Evolutionary conservation across 2,797 vertebrate species (phyloP).

Genomic region (Neoniphon sammara): DNA sequence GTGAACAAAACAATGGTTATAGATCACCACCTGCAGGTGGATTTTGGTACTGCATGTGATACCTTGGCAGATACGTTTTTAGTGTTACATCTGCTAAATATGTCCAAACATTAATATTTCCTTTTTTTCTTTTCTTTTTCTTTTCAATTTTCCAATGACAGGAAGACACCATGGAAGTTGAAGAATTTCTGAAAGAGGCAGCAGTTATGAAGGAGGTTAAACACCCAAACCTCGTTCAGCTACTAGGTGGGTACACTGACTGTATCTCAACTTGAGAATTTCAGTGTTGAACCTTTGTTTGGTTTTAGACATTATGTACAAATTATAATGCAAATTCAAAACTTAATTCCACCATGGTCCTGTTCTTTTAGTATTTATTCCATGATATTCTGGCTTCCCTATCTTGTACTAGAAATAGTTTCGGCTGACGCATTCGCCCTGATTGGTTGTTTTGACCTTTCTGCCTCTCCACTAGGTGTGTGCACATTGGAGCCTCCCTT

Average conservation of each 20-base stretch:
- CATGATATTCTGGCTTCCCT: background rate
- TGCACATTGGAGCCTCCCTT: slow-evolving; percentile 98
- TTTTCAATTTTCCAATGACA: slow-evolving; percentile 61
- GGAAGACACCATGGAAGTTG: slow-evolving; percentile 99
- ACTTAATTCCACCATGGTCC: too few species aligned
- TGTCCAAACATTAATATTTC: background rate
- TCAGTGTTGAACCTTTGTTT: background rate
- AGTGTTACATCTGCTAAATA: background rate
- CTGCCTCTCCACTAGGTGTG: slow-evolving; percentile 85
- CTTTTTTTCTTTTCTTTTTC: background rate
- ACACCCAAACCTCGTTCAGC: slow-evolving; percentile 94
- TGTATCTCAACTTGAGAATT: background rate
- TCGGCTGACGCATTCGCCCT: background rate
- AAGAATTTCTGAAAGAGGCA: slow-evolving; percentile 98
- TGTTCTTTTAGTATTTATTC: background rate
- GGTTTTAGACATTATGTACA: background rate
- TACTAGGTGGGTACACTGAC: slow-evolving; percentile 79
- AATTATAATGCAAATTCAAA: background rate
- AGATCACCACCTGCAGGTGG: slow-evolving; percentile 72
- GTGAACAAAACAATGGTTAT: slow-evolving; percentile 16
- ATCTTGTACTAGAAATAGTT: background rate
- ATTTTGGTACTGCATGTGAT: slow-evolving; percentile 29
- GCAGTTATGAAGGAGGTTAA: slow-evolving; percentile 99
- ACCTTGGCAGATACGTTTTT: background rate
- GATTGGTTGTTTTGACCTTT: background rate